Percentiles rank a stretch among this genome's conserved stretches.
Conservation (phyloP, 2,888 invertebrate genomes). For the Argyresthia albistria region DNA sequence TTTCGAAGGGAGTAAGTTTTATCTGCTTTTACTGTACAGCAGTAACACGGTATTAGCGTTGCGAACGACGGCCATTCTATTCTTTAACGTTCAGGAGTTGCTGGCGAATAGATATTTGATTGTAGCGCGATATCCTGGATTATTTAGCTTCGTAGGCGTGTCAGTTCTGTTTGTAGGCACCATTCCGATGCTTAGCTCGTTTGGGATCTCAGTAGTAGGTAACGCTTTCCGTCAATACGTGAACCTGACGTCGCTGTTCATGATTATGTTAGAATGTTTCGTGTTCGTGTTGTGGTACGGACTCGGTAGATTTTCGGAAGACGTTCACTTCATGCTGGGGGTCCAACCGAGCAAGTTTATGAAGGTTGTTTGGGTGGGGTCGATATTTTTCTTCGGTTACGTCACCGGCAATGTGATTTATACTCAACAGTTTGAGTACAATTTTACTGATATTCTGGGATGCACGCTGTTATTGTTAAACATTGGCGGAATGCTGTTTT, state of each 20-base stretch:
- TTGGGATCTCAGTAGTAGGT: background rate
- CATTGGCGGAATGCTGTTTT: constrained; percentile 10
- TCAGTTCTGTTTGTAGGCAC: background rate
- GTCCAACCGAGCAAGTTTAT: constrained; percentile 36
- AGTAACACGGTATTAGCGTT: background rate
- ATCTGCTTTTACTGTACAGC: background rate
- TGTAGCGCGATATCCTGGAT: background rate
- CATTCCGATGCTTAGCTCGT: background rate
- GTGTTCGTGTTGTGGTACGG: constrained; percentile 52
- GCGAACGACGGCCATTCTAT: background rate
- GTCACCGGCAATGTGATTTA: constrained; percentile 24
- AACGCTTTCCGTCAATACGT: background rate
- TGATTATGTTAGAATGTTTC: background rate
- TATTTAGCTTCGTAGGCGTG: background rate
- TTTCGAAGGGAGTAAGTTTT: constrained; percentile 20
- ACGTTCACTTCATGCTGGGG: constrained; percentile 62
- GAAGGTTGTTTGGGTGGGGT: constrained; percentile 34
- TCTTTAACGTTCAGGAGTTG: background rate
- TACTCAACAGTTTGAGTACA: background rate
- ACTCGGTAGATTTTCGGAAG: constrained; percentile 45
- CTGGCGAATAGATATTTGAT: constrained; percentile 2
- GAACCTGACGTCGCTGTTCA: background rate
- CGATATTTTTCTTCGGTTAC: constrained; percentile 24
- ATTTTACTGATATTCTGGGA: constrained; percentile 12
- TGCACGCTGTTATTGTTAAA: constrained; percentile 14